Conservation (phyloP, 2,113 vertebrate species). For the Lepisosteus osseus region DNA sequence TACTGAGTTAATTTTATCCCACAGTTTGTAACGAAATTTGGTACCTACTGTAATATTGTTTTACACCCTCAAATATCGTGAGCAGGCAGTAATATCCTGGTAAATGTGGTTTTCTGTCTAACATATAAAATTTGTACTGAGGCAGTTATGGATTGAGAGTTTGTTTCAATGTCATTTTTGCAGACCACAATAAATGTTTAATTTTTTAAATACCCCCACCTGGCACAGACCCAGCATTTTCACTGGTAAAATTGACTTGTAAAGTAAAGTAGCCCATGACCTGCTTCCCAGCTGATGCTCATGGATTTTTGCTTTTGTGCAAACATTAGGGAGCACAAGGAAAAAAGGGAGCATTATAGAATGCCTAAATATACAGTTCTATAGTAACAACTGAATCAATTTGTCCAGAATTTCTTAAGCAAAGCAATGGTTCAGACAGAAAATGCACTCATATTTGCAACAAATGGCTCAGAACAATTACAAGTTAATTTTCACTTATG, state of each 20-base stretch:
- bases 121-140: conserved; percentile 42
- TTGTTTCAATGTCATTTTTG: conserved; percentile 20
- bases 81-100: conserved; percentile 8
- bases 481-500: no score
- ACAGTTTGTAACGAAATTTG: conserved; percentile 51
- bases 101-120: conserved; percentile 41
- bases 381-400: no score
- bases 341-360: no score
- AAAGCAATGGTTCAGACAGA: no score
- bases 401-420: no score
- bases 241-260: conserved; percentile 10
- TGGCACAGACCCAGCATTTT: not conserved
- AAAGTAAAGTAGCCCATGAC: conserved; percentile 4
- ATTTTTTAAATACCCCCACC: not conserved
- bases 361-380: no score
- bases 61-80: conserved; percentile 56
- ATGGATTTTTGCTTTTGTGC: not conserved
- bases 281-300: not conserved
- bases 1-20: conserved; percentile 65
- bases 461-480: no score
- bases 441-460: no score
- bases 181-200: conserved; percentile 8
- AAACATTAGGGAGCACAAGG: not conserved
- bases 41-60: conserved; percentile 57
- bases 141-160: conserved; percentile 42